Evolutionary conservation across 2,888 invertebrate genomes (phyloP), one percentile per base, ranked within the genome.

Genomic region (Rotaria sp.): DNA sequence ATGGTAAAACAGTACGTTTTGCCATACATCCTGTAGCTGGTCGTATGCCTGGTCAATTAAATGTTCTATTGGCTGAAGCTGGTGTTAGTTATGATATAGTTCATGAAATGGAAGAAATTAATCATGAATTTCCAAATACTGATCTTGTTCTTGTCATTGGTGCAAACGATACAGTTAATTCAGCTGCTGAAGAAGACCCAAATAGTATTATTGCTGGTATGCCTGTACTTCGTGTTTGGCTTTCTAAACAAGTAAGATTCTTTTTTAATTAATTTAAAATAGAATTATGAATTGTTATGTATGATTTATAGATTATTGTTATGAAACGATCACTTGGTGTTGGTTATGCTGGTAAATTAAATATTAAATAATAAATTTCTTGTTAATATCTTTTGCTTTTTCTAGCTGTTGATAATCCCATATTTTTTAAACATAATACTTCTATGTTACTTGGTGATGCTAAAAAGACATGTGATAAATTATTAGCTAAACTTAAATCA

Each of bases 21-120:
- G 96, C 95, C 48, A 96, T 96, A 89, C 95, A 96, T 92, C 96
- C 96, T 24, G 96, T 96, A 30, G 96, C 96, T 89, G 95, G 95
- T 92, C 94, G 96, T 87, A 96, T 96, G 96, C 96, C 96, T 41
- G 96, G 96, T 21, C 96, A 96, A 90, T 91, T 96, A 89, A 96
- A 96, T 90, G 96, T 96, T n/a, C 92, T 96, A 87, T 92, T 96
- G 86, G 96, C 96, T 0, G 96, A 96, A 92, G 96, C 96, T 11
- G 96, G 96, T n/a, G 95, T 96, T 0, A 95, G 95, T 0, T 96
- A 96, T 90, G 96, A 96, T 90, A 94, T 95, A 89, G 93, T 95
- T 0, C 93, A 94, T 88, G 96, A 96, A 92, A 96, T 96, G 96
- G 96, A 96, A 85, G 96, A 96, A 92, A 95, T 96, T 89, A 96